Conservation (phyloP, 2,797 vertebrate genomes). For the Salmo trutta region DNA sequence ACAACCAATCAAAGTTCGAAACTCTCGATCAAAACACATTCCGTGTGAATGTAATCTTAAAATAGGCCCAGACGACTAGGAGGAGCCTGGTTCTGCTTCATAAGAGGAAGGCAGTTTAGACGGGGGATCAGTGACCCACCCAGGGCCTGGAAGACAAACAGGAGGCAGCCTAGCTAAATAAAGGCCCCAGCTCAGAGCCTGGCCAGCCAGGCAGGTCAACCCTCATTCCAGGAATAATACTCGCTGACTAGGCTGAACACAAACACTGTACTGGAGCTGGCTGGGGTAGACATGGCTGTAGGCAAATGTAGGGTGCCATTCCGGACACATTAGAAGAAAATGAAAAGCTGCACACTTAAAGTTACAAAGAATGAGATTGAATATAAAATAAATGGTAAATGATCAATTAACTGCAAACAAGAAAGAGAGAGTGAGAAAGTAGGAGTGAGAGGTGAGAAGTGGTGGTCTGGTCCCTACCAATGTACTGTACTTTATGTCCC, state of each 20-base stretch:
- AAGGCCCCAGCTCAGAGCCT: slow-evolving; percentile 8
- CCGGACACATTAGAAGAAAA: too few relatives aligned
- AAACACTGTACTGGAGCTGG: slow-evolving; percentile 28
- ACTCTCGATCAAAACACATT: slow-evolving; percentile 9
- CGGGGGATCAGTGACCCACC: slow-evolving; percentile 34
- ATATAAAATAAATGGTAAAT: neutral
- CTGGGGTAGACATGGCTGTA: neutral
- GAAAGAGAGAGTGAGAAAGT: neutral
- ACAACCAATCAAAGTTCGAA: neutral
- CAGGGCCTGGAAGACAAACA: slow-evolving; percentile 26
- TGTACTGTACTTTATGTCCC: neutral
- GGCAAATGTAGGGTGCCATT: too few relatives aligned
- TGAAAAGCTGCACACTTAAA: too few relatives aligned
- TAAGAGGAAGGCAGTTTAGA: slow-evolving; percentile 17
- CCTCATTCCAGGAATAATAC: slow-evolving; percentile 57
- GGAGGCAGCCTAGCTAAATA: slow-evolving; percentile 9
- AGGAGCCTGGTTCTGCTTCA: slow-evolving; percentile 29
- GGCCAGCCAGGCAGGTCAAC: slow-evolving; percentile 53
- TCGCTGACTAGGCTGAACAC: slow-evolving; percentile 20
- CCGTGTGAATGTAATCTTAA: slow-evolving; percentile 41
- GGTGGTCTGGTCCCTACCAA: neutral
- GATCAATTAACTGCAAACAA: neutral
- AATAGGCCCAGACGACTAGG: slow-evolving; percentile 51
- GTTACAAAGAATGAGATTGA: neutral
- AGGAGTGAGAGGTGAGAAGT: neutral